These are phyloP conservation scores for Parnassius orleans DNA, from an alignment of 2,888 invertebrate genomes.

Conservation along the genomic window DNA sequence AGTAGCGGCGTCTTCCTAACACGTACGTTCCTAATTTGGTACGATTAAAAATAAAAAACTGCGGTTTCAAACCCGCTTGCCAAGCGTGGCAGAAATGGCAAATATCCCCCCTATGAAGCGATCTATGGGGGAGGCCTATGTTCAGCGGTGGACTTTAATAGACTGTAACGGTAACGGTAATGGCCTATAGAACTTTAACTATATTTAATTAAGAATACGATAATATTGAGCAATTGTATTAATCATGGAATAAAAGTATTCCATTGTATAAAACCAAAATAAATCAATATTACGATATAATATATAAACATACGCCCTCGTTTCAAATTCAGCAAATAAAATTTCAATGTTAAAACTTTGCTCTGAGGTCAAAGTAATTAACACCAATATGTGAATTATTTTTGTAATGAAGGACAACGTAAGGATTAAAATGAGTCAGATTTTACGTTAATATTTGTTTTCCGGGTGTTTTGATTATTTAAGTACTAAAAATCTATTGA, in stretches of 20 bases:
- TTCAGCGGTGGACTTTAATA: no score
- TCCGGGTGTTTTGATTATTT: neutral
- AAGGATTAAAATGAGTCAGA: neutral
- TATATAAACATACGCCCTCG: slow-evolving; percentile 15
- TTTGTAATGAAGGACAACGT: neutral
- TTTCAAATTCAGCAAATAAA: slow-evolving; percentile 18
- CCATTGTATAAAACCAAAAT: neutral
- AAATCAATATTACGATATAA: slow-evolving; percentile 7
- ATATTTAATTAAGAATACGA: neutral
- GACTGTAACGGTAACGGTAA: no score
- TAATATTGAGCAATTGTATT: no score
- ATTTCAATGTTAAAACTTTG: slow-evolving; percentile 11
- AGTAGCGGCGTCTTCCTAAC: no score
- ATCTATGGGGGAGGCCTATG: no score
- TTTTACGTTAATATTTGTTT: slow-evolving; percentile 2
- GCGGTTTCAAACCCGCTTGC: no score
- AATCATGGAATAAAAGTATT: no score
- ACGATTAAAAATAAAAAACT: no score
- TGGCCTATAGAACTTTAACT: neutral
- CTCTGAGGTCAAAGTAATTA: slow-evolving; percentile 13
- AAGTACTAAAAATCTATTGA: no score
- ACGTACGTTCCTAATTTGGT: no score
- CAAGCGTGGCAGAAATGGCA: no score
- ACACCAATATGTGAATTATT: slow-evolving; percentile 10
- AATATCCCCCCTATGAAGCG: no score